Conservation (phyloP, 30 jellyfish, hydroid and myxozoan genomes). For the Pelagia noctiluca region DNA sequence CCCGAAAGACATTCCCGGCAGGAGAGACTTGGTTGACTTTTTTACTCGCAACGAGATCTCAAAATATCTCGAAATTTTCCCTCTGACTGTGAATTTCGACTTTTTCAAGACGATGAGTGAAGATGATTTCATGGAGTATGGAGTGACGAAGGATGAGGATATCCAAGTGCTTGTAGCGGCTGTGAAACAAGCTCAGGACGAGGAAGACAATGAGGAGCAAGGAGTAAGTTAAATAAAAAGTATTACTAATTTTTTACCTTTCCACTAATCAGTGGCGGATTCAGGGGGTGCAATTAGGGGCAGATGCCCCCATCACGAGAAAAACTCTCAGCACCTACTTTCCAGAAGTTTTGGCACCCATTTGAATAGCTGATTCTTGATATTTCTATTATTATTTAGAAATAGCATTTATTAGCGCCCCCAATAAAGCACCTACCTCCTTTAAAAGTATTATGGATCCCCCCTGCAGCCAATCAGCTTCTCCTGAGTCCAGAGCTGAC, state of each 20-base stretch:
- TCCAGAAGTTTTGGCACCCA: no score
- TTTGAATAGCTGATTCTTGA: no score
- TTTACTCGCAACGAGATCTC: constrained; percentile 66
- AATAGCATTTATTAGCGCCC: no score
- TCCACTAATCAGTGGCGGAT: no score
- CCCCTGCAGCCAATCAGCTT: no score
- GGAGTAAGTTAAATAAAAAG: constrained; percentile 35
- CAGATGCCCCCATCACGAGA: no score
- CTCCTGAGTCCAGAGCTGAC: no score
- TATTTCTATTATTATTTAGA: no score
- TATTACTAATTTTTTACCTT: not conserved
- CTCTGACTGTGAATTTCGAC: constrained; percentile 81
- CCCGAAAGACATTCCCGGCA: constrained; percentile 91
- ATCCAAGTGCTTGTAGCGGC: constrained; percentile 83
- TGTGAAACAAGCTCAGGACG: constrained; percentile 89
- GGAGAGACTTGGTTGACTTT: constrained; percentile 81
- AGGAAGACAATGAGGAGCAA: constrained; percentile 77
- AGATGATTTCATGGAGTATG: constrained; percentile 94
- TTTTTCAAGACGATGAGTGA: constrained; percentile 93
- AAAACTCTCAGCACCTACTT: no score
- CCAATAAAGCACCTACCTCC: no score
- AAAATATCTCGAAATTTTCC: constrained; percentile 79
- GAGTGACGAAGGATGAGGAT: constrained; percentile 77
- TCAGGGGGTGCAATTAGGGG: no score
- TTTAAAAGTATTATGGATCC: no score